Evolutionary conservation across 2,888 invertebrate genomes (phyloP).

Genomic region (Trissolcus japonicus): DNA sequence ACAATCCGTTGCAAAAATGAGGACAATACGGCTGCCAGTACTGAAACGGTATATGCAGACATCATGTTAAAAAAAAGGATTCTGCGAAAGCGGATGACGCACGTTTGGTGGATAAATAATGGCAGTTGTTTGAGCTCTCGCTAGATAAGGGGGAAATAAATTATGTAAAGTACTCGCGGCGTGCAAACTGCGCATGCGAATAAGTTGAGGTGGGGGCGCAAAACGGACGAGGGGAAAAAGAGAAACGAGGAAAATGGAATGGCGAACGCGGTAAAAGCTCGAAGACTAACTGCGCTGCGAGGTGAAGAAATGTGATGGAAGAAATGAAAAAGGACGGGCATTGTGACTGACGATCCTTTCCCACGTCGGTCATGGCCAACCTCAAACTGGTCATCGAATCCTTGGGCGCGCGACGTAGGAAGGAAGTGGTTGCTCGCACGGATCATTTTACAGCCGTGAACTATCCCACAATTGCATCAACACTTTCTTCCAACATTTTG

Average conservation of each 20-base stretch:
- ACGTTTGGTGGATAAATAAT: conserved; percentile 56
- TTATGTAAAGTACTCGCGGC: conserved; percentile 55
- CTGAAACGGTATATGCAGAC: conserved; percentile 35
- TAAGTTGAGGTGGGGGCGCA: conserved; percentile 9
- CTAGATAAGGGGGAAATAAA: conserved; percentile 58
- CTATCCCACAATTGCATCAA: conserved; percentile 64
- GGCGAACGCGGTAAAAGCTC: conserved; percentile 20
- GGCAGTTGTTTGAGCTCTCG: conserved; percentile 48
- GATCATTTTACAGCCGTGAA: conserved; percentile 72
- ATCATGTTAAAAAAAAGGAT: conserved; percentile 25
- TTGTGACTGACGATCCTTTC: conserved; percentile 72
- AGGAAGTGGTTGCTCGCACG: conserved; percentile 75
- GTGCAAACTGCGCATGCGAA: conserved; percentile 33
- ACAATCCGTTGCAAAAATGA: neutral
- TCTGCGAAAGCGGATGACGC: conserved; percentile 55
- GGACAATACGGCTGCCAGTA: neutral
- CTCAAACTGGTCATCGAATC: conserved; percentile 76
- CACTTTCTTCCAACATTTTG: conserved; percentile 62
- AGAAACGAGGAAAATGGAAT: conserved; percentile 45
- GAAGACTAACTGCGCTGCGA: conserved; percentile 29
- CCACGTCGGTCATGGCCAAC: conserved; percentile 74
- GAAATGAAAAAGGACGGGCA: conserved; percentile 57
- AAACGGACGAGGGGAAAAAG: neutral
- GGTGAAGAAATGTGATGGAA: conserved; percentile 52
- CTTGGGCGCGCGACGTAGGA: conserved; percentile 66